Base-by-base conservation (phyloP, 2,888 invertebrate species). In the Sesia apiformis region DNA sequence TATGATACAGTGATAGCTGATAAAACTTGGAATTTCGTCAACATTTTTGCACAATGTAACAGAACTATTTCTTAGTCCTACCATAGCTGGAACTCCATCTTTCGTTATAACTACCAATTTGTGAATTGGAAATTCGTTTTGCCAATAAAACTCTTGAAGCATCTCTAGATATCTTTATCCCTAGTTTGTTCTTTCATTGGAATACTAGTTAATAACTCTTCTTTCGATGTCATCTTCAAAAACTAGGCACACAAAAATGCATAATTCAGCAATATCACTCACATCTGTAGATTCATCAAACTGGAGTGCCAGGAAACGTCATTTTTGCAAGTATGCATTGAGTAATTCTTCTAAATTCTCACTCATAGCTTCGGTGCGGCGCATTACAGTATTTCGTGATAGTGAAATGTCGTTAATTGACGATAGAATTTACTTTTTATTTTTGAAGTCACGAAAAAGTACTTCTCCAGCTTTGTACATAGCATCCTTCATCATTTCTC, bases 201-300 rank as follows among this genome's bases (percentile, higher is more conserved):
- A 41, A 41, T 1, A 5, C 5, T 41, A 40, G 55, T 62, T 43
- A 61, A 62, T 51, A 62, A 61, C 54, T 63, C 56, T 58, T 67
- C 61, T 57, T 57, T 62, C 46, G 52, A 40, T 1, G 59, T 51
- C 55, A 63, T 54, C n/a, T n/a, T n/a, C n/a, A n/a, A n/a, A n/a
- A n/a, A n/a, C n/a, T n/a, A n/a, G n/a, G n/a, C n/a, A 56, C 60
- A 59, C 57, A 57, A 61, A 59, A 58, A 63, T 53, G 53, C 53
- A 54, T 42, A 61, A 55, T 50, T 65, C 61, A 38, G 61, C 63
- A 57, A 57, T 64, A 56, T 63, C 60, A 39, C 56, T 58, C 40
- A 57, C 55, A 57, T 67, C 63, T 23, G 62, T 67, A 23, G 62
- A 66, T 51, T 64, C 61, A 53, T 64, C 63, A 57, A 67, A 58